Evolutionary conservation across 2,888 invertebrate species (phyloP), one percentile per base, ranked within the genome.

Genomic region (Zaprionus lineosus): DNA sequence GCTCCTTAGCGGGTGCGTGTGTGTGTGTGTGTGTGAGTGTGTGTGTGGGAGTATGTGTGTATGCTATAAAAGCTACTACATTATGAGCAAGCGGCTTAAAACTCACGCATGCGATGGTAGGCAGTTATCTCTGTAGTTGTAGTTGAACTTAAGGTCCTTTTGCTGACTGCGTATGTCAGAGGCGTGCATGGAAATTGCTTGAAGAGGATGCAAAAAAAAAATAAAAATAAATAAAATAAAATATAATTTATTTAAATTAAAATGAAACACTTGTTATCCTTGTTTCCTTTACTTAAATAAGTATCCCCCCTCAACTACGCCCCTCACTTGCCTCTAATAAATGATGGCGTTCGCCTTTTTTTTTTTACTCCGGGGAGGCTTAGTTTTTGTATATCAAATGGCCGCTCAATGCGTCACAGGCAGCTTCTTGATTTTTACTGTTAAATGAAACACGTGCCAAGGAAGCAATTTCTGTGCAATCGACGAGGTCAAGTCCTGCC

Each of bases 381-480:
- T n/a, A n/a, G n/a, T 15, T 52, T 51, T 44, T 55, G 53, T 52
- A 48, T 57, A 62, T 68, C 66, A 53, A 77, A 56, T 61, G 59
- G 71, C 55, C 55, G 28, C 61, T 72, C 67, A 75, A 69, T 81
- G 63, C 73, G 63, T 74, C 74, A 65, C 52, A 19, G 33, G 31
- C 33, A 44, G 50, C 34, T 52, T 59, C 61, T 68, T 56, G 56
- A 50, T 64, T 77, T 77, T 79, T 70, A 71, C 76, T 74, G 77
- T 78, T 81, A 84, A 84, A 84, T 86, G 82, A 78, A 84, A 85
- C 86, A 86, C 87, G 86, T 86, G 84, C 76, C 67, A 76, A 74
- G 81, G 74, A 86, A 86, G 76, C 83, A 84, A 86, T 86, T 86
- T 82, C 77, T 58, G 69, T 72, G 71, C 76, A 79, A 79, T 79